Evolutionary conservation across 2,888 invertebrate genomes (phyloP).

Genomic region (Druceiella hillmani): DNA sequence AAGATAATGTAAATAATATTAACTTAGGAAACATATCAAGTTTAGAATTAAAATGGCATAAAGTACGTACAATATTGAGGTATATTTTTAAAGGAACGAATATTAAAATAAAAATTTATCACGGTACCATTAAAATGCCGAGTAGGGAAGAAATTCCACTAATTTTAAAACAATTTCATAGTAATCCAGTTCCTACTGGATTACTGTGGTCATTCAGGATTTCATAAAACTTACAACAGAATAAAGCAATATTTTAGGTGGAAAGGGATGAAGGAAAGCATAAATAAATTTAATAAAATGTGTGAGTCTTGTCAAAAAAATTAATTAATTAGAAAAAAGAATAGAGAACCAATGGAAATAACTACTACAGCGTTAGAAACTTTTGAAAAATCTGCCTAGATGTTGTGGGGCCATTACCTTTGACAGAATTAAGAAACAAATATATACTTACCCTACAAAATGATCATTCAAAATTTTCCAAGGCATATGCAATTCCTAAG

Average conservation of each 20-base stretch:
- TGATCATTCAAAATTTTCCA: no score
- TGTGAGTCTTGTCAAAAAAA: no score
- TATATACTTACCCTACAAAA: no score
- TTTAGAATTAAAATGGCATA: slow-evolving; percentile 3
- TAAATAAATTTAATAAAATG: no score
- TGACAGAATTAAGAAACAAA: slow-evolving; percentile 20
- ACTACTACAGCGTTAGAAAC: no score
- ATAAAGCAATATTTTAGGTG: slow-evolving; percentile 24
- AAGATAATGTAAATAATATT: slow-evolving; percentile 2
- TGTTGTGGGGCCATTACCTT: no score
- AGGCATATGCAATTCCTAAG: slow-evolving; percentile 21
- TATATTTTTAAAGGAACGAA: slow-evolving; percentile 6
- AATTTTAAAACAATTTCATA: slow-evolving; percentile 3
- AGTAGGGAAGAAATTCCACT: slow-evolving; percentile 2
- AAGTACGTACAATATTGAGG: slow-evolving; percentile 5
- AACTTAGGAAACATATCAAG: slow-evolving; percentile 1
- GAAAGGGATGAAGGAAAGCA: slow-evolving; percentile 25
- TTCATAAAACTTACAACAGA: slow-evolving; percentile 13
- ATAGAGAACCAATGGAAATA: no score
- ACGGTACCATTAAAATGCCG: slow-evolving; percentile 3
- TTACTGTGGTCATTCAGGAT: slow-evolving; percentile 10
- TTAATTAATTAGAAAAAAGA: no score
- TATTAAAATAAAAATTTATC: slow-evolving; percentile 6
- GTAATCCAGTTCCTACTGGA: background rate
- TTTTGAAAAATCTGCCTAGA: no score